Base-by-base conservation (phyloP, 2,113 vertebrate genomes). In the Phylloscopus trochiloides region DNA sequence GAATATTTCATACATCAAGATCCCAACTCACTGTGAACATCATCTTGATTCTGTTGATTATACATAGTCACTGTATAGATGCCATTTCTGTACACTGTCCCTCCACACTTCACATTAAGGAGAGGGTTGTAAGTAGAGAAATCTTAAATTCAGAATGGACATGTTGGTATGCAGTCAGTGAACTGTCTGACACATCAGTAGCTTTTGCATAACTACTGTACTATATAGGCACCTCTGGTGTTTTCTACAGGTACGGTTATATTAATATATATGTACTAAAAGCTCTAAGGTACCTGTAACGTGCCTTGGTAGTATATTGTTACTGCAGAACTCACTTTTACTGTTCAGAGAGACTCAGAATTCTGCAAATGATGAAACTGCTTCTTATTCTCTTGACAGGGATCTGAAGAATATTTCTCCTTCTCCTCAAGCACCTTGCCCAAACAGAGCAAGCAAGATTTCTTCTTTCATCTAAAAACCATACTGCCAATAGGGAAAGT, bases 401-500 rank as follows among this genome's bases (percentile, higher is more conserved):
- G 25, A 82, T 90, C 57, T 82, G 58, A 59, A 81, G 71, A 95
- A 86, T 47, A 40, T 86, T 79, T 36, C 54, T 82, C 2, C 58
- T 83, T 86, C 32, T 79, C 50, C 90, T 91, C 55, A 63, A 48
- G 43, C 25, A 62, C 78, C 55, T 88, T 95, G n/a, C 63, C 71
- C 43, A 86, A 95, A 88, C 6, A 80, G 34, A 82, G 47, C 31
- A 50, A 93, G 38, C 9, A 62, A 86, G 63, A 47, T 88, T 90
- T 95, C 34, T 87, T 78, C 71, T 86, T 80, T 88, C 88, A 74
- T 83, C 72, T 92, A 59, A 90, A 92, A 86, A 76, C n/a, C 51
- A 83, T 29, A 31, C n/a, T 63, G 25, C 58, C 78, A 90, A 58
- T 31, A 88, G 28, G 21, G 9, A 72, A 71, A 54, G 32, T 59